Evolutionary conservation across 2,113 vertebrate species (phyloP).

Genomic region (Sphaerodactylus townsendi): DNA sequence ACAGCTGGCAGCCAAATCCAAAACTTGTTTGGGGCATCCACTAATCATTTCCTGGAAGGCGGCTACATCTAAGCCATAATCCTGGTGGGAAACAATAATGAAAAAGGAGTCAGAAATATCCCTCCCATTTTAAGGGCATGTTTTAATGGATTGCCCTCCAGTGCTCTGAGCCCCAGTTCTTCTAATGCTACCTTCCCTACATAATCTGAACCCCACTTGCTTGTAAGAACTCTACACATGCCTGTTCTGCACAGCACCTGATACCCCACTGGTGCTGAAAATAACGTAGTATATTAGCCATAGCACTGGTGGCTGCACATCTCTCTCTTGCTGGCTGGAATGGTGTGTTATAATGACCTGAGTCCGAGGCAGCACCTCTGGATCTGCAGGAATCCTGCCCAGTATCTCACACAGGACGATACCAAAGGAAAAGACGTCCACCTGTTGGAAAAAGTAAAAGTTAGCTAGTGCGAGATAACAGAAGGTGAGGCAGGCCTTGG

Average conservation of each 20-base stretch:
- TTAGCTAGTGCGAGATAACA: neutral
- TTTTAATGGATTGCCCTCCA: too few species aligned
- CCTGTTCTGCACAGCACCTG: too few species aligned
- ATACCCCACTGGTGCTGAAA: too few species aligned
- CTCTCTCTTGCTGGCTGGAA: too few species aligned
- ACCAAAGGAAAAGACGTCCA: slow-evolving; percentile 90
- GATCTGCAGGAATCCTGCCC: slow-evolving; percentile 85
- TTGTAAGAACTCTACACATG: too few species aligned
- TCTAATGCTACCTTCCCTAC: too few species aligned
- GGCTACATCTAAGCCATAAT: slow-evolving; percentile 83
- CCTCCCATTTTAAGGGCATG: neutral
- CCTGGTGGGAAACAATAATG: slow-evolving; percentile 59
- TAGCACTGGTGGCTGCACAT: too few species aligned
- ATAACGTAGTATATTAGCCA: too few species aligned
- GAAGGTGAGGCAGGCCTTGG: neutral
- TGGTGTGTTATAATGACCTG: slow-evolving; percentile 69
- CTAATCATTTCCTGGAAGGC: slow-evolving; percentile 78
- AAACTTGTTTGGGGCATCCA: slow-evolving; percentile 76
- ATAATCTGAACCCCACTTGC: too few species aligned
- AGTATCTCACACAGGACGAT: slow-evolving; percentile 89
- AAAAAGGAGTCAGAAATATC: neutral
- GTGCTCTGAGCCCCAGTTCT: too few species aligned
- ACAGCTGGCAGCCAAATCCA: slow-evolving; percentile 81
- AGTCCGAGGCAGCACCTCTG: slow-evolving; percentile 85
- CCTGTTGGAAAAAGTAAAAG: slow-evolving; percentile 64